These are phyloP conservation scores for Aleiodes sp. DNA, from an alignment of 1,140 invertebrate genomes.

Conservation along the genomic window DNA sequence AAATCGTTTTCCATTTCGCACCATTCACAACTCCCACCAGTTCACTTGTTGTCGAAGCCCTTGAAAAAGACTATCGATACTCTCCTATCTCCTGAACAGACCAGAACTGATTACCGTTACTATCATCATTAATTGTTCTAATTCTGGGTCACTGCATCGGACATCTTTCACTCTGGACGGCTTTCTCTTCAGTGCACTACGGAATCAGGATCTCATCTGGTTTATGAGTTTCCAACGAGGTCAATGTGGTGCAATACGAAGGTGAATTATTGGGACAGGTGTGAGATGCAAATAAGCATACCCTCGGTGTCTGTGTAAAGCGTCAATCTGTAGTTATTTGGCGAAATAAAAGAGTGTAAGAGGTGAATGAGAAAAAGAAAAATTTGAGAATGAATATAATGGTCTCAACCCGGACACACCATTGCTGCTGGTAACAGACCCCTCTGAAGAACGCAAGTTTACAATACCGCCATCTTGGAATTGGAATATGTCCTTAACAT, in stretches of 20 bases:
- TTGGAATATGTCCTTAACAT: conserved; percentile 4
- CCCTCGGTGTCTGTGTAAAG: background rate
- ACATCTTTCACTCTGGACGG: too few species aligned
- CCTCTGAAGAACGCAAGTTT: conserved; percentile 10
- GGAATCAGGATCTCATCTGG: too few species aligned
- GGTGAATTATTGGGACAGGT: too few species aligned
- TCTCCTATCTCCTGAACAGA: too few species aligned
- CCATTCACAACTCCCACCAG: background rate
- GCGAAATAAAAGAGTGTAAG: background rate
- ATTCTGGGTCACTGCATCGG: too few species aligned
- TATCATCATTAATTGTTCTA: too few species aligned
- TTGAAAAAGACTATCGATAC: background rate
- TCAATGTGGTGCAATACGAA: too few species aligned
- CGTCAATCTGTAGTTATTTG: background rate
- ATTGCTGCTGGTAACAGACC: background rate
- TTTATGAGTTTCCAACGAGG: too few species aligned
- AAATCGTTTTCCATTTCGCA: conserved; percentile 57
- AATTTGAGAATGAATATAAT: conserved; percentile 2
- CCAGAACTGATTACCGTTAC: too few species aligned
- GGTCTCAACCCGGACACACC: conserved; percentile 29
- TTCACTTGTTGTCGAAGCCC: conserved; percentile 6
- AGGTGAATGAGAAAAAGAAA: conserved; percentile 22
- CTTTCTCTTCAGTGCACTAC: too few species aligned
- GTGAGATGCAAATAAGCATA: conserved; percentile 51
- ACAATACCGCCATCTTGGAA: conserved; percentile 27